Base-by-base conservation (phyloP, 2,888 invertebrate species). In the Diaphora mendica region DNA sequence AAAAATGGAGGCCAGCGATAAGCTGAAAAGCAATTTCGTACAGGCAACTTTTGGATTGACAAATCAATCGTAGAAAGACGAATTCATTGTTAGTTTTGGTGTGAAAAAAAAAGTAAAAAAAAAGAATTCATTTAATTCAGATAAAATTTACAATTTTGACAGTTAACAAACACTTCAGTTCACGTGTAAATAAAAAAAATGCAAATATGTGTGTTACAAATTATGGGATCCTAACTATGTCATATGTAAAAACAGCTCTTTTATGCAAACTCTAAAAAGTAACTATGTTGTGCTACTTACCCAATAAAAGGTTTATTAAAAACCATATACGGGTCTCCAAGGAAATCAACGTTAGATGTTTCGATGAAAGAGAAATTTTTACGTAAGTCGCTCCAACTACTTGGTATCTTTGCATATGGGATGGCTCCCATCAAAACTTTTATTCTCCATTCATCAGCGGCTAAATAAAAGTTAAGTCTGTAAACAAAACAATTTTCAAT, bases 391-490 rank as follows among this genome's bases (percentile, higher is more conserved):
- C 93, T 92, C 96, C 96, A 96, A 91, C 96, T 96, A 48, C 78
- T 89, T 15, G 88, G 89, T 72, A 91, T 89, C 81, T 92, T 89
- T 23, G 91, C 78, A 64, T 91, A 87, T 44, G 93, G 90, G 78
- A 92, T 91, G 79, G 89, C 87, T 71, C 93, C 93, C 88, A 86
- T 91, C 73, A 96, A 85, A 71, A 94, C 90, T 82, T 95, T 92
- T 64, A 96, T 85, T 75, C 96, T 92, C 96, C 96, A 96, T 85
- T 94, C 94, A 77, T 97, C 96, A 20, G 94, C 96, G 48, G 96
- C 93, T 79, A 96, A 88, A 85, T 96, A 96, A 87, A 95, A 96
- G 76, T 96, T 95, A 68, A 97, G 89, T 83, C 96, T 96, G 86
- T 72, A 91, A 91, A 68, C 8, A 77, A 69, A 75, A 77, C 59